phyloP scores from a whole-genome alignment of 2,113 vertebrate species.

The Riparia riparia region DNA sequence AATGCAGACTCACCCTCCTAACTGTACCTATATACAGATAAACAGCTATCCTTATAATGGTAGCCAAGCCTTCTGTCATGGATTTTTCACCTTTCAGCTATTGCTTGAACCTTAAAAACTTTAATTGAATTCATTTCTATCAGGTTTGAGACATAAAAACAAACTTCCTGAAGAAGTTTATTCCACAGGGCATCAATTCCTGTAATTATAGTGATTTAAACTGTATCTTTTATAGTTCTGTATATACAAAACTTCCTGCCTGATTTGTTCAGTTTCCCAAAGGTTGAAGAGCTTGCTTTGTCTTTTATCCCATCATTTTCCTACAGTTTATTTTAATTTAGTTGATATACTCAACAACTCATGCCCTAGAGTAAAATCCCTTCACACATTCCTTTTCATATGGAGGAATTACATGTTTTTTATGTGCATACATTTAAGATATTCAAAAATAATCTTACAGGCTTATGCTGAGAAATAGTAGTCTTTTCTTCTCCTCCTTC shows the following conservation, averaged over 20 bases:
- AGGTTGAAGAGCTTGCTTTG: not conserved
- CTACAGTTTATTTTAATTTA: not conserved
- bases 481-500: not conserved
- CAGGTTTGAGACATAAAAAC: not conserved
- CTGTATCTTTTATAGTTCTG: not conserved
- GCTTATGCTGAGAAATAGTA: not conserved
- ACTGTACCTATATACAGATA: not conserved
- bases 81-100: not conserved
- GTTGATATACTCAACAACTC: not conserved
- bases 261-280: not conserved
- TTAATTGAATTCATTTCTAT: not conserved
- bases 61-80: not conserved
- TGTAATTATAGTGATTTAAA: not conserved
- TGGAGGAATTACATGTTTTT: not conserved
- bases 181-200: not conserved
- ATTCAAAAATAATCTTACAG: not conserved
- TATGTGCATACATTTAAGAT: not conserved
- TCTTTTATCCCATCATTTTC: not conserved
- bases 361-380: not conserved
- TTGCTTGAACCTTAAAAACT: not conserved
- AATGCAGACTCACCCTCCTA: not conserved
- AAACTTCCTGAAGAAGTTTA: not conserved
- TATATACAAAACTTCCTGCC: not conserved
- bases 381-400: not conserved
- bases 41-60: not conserved